A percentile compares a stretch with the other conserved stretches of the same genome.
Conservation (phyloP, 2,797 vertebrate genomes). For the Platalea minor region DNA sequence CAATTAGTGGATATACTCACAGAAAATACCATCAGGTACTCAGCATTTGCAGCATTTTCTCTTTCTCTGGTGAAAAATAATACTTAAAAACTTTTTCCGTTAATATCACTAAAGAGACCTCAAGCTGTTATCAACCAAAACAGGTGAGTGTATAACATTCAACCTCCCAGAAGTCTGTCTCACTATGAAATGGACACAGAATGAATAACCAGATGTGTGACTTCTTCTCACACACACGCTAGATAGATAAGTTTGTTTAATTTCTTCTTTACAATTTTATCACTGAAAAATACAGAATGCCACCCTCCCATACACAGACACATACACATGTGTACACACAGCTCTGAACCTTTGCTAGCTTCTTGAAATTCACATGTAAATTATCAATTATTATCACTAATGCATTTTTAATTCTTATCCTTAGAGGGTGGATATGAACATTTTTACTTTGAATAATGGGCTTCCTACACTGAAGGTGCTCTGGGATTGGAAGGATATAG, state of each 20-base stretch:
- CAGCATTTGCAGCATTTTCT: neutral
- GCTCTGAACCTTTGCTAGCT: neutral
- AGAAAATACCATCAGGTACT: neutral
- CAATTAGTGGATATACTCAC: neutral
- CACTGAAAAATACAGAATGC: neutral
- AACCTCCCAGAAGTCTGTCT: neutral
- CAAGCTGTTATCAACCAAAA: neutral
- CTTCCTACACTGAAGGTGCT: neutral
- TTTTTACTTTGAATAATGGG: neutral
- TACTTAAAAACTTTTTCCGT: neutral
- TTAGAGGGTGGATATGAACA: neutral
- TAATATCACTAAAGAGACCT: neutral
- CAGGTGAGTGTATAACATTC: neutral
- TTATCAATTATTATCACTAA: neutral
- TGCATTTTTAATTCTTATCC: neutral
- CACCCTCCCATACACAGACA: neutral
- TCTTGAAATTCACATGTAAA: neutral
- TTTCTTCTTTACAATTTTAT: neutral
- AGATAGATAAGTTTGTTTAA: neutral
- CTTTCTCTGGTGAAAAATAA: neutral
- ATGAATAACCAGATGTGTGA: neutral
- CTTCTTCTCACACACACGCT: neutral
- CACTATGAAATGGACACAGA: neutral
- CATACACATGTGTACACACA: rapidly evolving
- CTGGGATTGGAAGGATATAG: neutral